Evolutionary conservation across 1,140 invertebrate species (phyloP).

Genomic region (Neotoxoptera formosana): DNA sequence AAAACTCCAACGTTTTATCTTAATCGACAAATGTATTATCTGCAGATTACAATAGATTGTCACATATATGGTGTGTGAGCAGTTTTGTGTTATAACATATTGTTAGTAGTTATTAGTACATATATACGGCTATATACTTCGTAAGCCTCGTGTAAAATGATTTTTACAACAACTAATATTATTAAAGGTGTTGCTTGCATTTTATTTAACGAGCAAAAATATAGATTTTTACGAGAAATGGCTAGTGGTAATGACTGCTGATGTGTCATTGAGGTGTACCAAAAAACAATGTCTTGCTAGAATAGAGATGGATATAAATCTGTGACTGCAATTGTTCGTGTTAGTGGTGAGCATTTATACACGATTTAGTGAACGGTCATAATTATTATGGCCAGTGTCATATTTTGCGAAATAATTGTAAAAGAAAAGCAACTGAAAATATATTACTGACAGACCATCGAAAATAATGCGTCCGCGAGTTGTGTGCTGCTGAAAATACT

Average conservation of each 20-base stretch:
- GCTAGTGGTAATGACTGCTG: background rate
- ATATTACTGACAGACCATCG: background rate
- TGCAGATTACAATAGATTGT: too few relatives aligned
- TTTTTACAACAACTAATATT: background rate
- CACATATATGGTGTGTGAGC: too few relatives aligned
- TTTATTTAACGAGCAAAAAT: background rate
- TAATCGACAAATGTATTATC: too few relatives aligned
- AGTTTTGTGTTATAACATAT: too few relatives aligned
- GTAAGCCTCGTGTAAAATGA: background rate
- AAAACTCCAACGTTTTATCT: too few relatives aligned
- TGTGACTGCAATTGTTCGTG: background rate
- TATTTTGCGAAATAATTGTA: too few relatives aligned
- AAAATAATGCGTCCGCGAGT: background rate
- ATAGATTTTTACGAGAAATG: constrained; percentile 7
- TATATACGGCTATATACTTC: too few relatives aligned
- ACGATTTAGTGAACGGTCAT: background rate
- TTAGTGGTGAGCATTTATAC: background rate
- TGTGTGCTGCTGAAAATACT: background rate
- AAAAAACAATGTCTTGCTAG: background rate
- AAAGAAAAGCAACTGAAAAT: background rate
- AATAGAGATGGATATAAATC: background rate
- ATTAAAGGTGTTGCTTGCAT: background rate
- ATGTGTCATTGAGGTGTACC: background rate
- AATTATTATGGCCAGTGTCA: background rate
- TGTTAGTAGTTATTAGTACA: too few relatives aligned